Evolutionary conservation across 2,797 vertebrate species (phyloP).

Genomic region (Oreortyx pictus): DNA sequence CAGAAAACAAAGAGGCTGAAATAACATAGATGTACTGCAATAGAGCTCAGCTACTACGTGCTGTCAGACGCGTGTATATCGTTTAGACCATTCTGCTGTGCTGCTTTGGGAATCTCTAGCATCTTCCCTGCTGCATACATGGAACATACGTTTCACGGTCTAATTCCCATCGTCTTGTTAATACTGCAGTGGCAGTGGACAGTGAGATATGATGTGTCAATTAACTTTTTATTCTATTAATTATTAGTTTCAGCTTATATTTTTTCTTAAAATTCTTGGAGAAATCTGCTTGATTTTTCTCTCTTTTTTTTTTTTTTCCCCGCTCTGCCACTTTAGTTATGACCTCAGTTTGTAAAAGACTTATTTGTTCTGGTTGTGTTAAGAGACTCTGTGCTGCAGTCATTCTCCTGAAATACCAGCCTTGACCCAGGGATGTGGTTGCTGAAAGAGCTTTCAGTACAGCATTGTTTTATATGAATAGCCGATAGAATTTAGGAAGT

Average conservation of each 20-base stretch:
- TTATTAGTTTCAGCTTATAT: not conserved
- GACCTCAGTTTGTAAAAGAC: constrained; percentile 14
- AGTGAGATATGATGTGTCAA: not conserved
- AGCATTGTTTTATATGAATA: not conserved
- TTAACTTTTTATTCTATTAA: not conserved
- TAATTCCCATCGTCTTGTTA: not conserved
- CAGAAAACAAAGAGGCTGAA: not conserved
- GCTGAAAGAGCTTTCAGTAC: not conserved
- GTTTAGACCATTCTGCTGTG: not conserved
- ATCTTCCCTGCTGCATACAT: not conserved
- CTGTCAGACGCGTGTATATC: not conserved
- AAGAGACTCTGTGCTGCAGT: not conserved
- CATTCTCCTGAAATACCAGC: not conserved
- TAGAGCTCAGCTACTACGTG: not conserved
- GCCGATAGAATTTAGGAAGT: not conserved
- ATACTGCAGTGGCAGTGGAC: not conserved
- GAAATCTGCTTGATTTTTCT: constrained; percentile 2
- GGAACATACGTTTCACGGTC: not conserved
- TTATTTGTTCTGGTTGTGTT: constrained; percentile 4
- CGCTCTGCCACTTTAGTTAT: not conserved
- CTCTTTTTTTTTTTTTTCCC: not conserved
- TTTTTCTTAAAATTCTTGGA: constrained; percentile 9
- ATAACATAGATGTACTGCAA: not conserved
- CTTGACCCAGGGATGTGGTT: not conserved
- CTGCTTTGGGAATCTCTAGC: not conserved